Evolutionary conservation across 2,888 invertebrate species (phyloP).

Genomic region (Pediacus dermestoides): DNA sequence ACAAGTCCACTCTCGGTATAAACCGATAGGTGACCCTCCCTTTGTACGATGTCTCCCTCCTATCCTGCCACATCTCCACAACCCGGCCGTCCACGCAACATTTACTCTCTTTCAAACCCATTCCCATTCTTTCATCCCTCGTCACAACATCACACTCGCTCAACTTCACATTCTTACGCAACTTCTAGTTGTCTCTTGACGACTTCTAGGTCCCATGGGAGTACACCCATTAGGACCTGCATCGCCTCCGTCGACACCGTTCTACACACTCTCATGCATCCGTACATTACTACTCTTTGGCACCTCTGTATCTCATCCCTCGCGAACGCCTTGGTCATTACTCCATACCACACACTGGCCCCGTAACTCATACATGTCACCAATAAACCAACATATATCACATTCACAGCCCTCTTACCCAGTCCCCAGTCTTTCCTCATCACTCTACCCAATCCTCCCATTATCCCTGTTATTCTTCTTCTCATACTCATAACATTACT

Average conservation of each 20-base stretch:
- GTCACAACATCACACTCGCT: neutral
- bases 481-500: no score
- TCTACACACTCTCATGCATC: conserved; percentile 10
- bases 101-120: no score
- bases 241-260: conserved; percentile 14
- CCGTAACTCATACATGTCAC: neutral
- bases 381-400: no score
- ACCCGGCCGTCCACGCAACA: no score
- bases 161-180: neutral
- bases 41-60: neutral
- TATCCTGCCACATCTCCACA: neutral
- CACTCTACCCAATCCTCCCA: no score
- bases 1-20: neutral
- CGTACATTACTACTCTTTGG: neutral
- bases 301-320: neutral
- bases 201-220: conserved; percentile 8
- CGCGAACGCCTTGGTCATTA: neutral
- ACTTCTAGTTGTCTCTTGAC: neutral
- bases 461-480: no score
- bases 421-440: no score
- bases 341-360: neutral
- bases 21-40: neutral
- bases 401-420: no score
- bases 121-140: no score
- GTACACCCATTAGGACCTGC: conserved; percentile 9